phyloP scores from a whole-genome alignment of 2,888 invertebrate genomes.

The Agrilus cyanescens region DNA sequence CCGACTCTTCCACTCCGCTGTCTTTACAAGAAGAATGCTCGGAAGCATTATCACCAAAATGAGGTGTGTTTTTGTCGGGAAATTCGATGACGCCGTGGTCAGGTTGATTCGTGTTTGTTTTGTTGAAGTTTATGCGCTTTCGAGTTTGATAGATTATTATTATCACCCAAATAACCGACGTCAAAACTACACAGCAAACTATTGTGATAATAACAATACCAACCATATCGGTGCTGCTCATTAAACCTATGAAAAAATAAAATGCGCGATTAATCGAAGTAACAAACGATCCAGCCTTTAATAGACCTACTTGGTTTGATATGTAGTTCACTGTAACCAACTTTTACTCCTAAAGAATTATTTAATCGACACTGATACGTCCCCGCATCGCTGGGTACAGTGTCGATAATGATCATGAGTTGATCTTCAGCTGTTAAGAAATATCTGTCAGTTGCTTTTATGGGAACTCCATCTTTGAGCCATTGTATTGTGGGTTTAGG shows the following conservation, averaged over 20 bases:
- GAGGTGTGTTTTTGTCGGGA: constrained; percentile 18
- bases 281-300: no score
- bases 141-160: constrained; percentile 73
- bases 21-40: constrained; percentile 69
- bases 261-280: no score
- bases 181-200: constrained; percentile 83
- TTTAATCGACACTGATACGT: constrained; percentile 83
- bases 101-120: constrained; percentile 37
- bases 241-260: constrained; percentile 16
- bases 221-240: constrained; percentile 62
- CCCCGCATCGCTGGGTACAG: constrained; percentile 67
- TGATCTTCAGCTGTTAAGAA: constrained; percentile 82
- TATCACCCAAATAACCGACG: constrained; percentile 82
- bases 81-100: constrained; percentile 22
- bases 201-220: constrained; percentile 83
- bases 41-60: constrained; percentile 55
- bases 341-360: constrained; percentile 69
- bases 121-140: constrained; percentile 44
- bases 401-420: constrained; percentile 74
- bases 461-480: constrained; percentile 70
- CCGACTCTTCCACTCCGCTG: constrained; percentile 70
- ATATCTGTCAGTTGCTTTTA: constrained; percentile 66
- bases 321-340: constrained; percentile 57
- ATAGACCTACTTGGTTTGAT: constrained; percentile 47
- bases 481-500: constrained; percentile 73